Evolutionary conservation across 92 coral and sea anemone genomes (phyloP).

Genomic region (Palythoa grandiflora): DNA sequence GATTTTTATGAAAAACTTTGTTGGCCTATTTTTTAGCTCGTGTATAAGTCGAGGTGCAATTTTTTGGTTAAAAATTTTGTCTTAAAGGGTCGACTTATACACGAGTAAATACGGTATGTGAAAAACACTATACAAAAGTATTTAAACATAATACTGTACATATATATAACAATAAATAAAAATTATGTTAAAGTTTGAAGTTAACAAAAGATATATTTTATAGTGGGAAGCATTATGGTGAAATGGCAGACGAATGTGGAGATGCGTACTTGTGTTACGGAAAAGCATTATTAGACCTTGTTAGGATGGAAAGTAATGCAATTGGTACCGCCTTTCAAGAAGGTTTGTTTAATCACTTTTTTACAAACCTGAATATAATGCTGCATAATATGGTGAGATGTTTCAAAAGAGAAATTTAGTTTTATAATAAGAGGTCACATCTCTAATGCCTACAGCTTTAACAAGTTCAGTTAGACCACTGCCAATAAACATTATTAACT

Average conservation of each 20-base stretch:
- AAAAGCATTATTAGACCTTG: constrained; percentile 90
- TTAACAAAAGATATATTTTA: neutral
- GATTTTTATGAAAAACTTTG: too few species aligned
- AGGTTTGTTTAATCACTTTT: constrained; percentile 55
- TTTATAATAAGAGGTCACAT: too few species aligned
- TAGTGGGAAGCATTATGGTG: constrained; percentile 85
- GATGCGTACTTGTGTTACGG: constrained; percentile 96
- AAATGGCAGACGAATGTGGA: constrained; percentile 82
- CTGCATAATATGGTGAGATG: neutral
- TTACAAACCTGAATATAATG: neutral
- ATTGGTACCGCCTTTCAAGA: constrained; percentile 92
- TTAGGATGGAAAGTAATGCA: constrained; percentile 92
- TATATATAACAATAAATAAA: too few species aligned
- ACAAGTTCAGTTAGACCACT: too few species aligned
- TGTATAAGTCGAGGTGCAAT: too few species aligned
- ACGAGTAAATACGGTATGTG: too few species aligned
- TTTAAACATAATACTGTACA: neutral
- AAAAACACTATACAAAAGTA: neutral
- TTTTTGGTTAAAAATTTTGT: too few species aligned
- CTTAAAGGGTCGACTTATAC: too few species aligned
- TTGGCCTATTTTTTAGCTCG: too few species aligned
- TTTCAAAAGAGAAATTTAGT: too few species aligned
- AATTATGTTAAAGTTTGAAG: neutral
- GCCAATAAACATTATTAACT: too few species aligned
- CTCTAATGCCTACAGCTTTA: too few species aligned